Evolutionary conservation across 2,888 invertebrate species (phyloP).

Genomic region (Chymomyza caudatula): DNA sequence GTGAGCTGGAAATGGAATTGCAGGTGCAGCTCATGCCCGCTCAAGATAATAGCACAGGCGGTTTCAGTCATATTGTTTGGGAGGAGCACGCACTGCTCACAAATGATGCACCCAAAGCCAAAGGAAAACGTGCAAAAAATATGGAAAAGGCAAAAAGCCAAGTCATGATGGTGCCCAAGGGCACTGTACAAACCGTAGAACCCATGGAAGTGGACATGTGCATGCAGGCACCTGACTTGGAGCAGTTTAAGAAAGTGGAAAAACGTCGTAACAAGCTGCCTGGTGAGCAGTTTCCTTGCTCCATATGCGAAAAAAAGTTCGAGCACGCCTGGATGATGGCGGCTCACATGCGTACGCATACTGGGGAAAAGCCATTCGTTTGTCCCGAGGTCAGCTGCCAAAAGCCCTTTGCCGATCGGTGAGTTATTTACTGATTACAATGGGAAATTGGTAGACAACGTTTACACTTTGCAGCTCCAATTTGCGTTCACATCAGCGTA

Average conservation of each 20-base stretch:
- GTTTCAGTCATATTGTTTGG: slow-evolving; percentile 53
- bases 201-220: not conserved
- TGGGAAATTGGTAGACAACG: not conserved
- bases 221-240: not conserved
- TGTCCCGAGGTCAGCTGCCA: slow-evolving; percentile 82
- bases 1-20: slow-evolving; percentile 38
- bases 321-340: slow-evolving; percentile 85
- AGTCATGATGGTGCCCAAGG: slow-evolving; percentile 29
- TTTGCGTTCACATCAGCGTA: slow-evolving; percentile 85
- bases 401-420: slow-evolving; percentile 80
- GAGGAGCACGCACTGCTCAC: slow-evolving; percentile 21
- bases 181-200: not conserved
- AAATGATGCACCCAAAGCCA: not conserved
- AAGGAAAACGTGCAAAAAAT: not conserved
- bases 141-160: slow-evolving; percentile 9
- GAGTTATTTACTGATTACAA: not conserved
- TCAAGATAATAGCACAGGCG: not conserved
- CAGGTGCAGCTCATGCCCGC: slow-evolving; percentile 45
- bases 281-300: slow-evolving; percentile 61
- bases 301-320: slow-evolving; percentile 82
- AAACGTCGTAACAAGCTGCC: slow-evolving; percentile 36
- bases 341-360: slow-evolving; percentile 84
- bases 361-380: slow-evolving; percentile 84
- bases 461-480: slow-evolving; percentile 80
- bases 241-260: slow-evolving; percentile 11